These are phyloP conservation scores for Brachyhypopomus gauderio DNA, from an alignment of 2,113 vertebrate genomes.

Conservation along the genomic window DNA sequence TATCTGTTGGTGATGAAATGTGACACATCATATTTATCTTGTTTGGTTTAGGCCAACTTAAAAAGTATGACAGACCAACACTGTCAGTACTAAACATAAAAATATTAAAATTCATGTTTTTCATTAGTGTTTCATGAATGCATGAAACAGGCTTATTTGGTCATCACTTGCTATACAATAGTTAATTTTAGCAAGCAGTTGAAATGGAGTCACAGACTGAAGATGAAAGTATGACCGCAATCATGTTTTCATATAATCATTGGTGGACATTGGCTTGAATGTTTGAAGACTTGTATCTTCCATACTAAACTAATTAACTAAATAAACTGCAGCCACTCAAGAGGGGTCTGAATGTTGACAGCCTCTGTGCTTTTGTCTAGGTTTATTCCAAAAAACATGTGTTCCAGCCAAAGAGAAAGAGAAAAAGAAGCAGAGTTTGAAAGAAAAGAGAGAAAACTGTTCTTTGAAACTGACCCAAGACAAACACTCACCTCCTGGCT, in stretches of 20 bases:
- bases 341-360: conserved; percentile 34
- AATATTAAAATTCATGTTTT: background rate
- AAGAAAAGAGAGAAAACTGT: conserved; percentile 42
- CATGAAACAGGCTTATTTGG: background rate
- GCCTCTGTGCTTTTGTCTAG: conserved; percentile 38
- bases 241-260: background rate
- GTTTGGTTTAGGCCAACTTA: background rate
- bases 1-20: conserved; percentile 40
- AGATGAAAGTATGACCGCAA: background rate
- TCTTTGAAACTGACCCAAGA: conserved; percentile 49
- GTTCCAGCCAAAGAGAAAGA: conserved; percentile 18
- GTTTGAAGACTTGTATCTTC: background rate
- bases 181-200: conserved; percentile 12
- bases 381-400: conserved; percentile 44
- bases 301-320: conserved; percentile 49
- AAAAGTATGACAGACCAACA: background rate
- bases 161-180: background rate
- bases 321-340: conserved; percentile 52
- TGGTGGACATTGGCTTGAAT: background rate
- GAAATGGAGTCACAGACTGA: background rate
- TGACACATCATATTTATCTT: conserved; percentile 17
- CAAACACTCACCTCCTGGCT: conserved; percentile 45
- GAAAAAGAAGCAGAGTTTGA: conserved; percentile 12
- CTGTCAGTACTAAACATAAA: background rate
- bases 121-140: background rate